These are phyloP conservation scores for Hoplias malabaricus DNA, from an alignment of 2,113 vertebrate genomes.

Conservation along the genomic window DNA sequence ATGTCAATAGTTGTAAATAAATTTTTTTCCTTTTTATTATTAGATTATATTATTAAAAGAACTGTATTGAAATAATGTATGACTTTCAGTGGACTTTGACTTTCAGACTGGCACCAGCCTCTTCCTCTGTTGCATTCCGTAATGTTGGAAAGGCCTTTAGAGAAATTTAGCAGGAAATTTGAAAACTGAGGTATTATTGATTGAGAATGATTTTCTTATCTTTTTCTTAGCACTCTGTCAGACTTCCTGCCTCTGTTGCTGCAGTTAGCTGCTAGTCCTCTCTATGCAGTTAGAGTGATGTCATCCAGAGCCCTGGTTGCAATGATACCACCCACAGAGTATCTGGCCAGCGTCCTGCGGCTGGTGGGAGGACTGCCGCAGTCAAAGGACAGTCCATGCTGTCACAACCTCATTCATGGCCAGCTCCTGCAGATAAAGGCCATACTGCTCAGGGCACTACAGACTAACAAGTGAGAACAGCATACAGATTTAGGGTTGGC, in stretches of 20 bases:
- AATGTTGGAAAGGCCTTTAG: not conserved
- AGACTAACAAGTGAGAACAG: slow-evolving; percentile 62
- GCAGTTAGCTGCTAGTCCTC: slow-evolving; percentile 77
- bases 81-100: not conserved
- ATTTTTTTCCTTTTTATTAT: not conserved
- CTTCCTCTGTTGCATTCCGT: not conserved
- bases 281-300: slow-evolving; percentile 81
- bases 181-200: not conserved
- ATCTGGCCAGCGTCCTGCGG: slow-evolving; percentile 65
- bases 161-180: not conserved
- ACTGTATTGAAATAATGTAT: too few species aligned
- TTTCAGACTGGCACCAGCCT: not conserved
- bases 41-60: not conserved
- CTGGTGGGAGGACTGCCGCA: slow-evolving; percentile 65
- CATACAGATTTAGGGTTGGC: not conserved
- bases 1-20: too few species aligned
- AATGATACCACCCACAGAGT: slow-evolving; percentile 65
- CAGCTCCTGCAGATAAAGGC: slow-evolving; percentile 79
- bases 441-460: slow-evolving; percentile 54
- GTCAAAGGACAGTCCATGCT: not conserved
- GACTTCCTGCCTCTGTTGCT: slow-evolving; percentile 76
- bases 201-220: slow-evolving; percentile 42
- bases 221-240: slow-evolving; percentile 65
- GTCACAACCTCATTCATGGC: slow-evolving; percentile 83
- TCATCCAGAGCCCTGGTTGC: slow-evolving; percentile 82